A percentile compares a stretch with the other conserved stretches of the same genome.
phyloP scores from a whole-genome alignment of 2,797 vertebrate genomes.

The Oceanodroma leucorhoa region DNA sequence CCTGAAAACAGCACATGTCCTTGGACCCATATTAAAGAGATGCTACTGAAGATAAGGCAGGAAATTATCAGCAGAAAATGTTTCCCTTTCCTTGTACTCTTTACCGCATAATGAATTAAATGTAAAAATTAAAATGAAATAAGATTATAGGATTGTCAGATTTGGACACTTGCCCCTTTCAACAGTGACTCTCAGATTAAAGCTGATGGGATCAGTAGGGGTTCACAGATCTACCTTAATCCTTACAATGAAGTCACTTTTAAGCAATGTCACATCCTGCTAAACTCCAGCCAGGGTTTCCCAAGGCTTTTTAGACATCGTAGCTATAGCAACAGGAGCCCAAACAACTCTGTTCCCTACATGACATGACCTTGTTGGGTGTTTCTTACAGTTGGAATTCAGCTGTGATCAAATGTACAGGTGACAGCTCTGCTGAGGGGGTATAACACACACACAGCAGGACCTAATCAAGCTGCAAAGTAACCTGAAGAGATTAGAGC shows the following conservation, averaged over 20 bases:
- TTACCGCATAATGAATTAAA: constrained; percentile 35
- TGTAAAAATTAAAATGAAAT: constrained; percentile 56
- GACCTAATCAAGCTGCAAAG: constrained; percentile 28
- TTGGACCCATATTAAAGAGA: neutral
- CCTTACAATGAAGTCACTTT: neutral
- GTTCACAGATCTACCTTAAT: neutral
- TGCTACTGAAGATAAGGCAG: constrained; percentile 32
- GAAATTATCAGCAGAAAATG: constrained; percentile 51
- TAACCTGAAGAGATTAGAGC: constrained; percentile 38
- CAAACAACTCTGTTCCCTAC: constrained; percentile 39
- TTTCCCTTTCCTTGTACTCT: constrained; percentile 33
- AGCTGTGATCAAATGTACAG: constrained; percentile 41
- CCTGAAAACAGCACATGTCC: neutral
- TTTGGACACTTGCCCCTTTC: neutral
- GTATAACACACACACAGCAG: constrained; percentile 31
- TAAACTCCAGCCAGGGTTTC: constrained; percentile 25
- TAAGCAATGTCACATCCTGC: constrained; percentile 1
- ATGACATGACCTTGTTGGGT: constrained; percentile 12
- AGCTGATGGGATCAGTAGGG: neutral
- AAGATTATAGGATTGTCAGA: constrained; percentile 1
- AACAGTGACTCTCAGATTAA: neutral
- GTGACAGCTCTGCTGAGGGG: constrained; percentile 30
- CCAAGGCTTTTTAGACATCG: neutral
- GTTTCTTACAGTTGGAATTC: constrained; percentile 29
- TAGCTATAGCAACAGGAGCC: constrained; percentile 45